Conservation (phyloP, 2,113 vertebrate species). For the Chlorodrepanis virens region DNA sequence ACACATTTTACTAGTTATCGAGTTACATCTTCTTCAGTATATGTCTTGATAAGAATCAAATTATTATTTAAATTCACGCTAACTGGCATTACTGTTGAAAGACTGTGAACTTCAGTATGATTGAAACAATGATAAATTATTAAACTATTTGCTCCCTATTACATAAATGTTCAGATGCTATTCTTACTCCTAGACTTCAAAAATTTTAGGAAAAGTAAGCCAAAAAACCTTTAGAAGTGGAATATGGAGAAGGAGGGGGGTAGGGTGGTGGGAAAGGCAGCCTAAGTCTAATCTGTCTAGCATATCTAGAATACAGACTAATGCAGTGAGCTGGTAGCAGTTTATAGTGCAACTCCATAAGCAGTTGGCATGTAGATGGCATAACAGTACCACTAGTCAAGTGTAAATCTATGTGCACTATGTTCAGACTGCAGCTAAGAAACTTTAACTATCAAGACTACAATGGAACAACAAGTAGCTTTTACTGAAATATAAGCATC, state of each 20-base stretch:
- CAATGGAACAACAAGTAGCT: background rate
- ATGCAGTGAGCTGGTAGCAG: background rate
- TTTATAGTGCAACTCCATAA: background rate
- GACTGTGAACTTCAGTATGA: background rate
- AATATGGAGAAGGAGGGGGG: fast-evolving
- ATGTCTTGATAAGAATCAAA: background rate
- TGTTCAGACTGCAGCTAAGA: background rate
- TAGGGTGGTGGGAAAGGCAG: background rate
- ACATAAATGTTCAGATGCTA: background rate
- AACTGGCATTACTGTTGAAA: background rate
- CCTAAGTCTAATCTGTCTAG: background rate
- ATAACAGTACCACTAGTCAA: background rate
- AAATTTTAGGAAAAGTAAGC: background rate
- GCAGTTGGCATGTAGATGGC: background rate
- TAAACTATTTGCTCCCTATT: background rate
- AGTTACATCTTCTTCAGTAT: background rate
- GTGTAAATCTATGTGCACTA: background rate
- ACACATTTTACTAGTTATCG: background rate
- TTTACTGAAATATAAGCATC: background rate
- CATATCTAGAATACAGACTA: background rate
- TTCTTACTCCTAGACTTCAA: background rate
- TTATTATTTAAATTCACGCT: background rate
- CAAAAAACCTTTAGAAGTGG: background rate
- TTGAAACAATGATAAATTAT: background rate
- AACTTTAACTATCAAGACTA: background rate